A percentile compares a stretch with the other conserved stretches of the same genome.
phyloP scores from a whole-genome alignment of 2,888 invertebrate species.

The Coenonympha arcania region DNA sequence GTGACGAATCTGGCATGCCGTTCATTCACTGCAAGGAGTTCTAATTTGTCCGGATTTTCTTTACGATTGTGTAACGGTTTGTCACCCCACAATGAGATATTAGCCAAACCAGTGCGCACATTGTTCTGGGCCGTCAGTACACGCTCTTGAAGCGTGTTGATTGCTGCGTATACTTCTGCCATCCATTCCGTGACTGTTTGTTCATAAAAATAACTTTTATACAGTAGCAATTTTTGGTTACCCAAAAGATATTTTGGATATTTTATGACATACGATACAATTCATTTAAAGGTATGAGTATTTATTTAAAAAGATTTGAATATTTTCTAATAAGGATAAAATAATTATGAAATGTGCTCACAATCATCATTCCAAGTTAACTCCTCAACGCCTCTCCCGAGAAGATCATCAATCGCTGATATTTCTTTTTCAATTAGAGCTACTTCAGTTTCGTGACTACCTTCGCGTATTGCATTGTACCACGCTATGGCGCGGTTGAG shows the following conservation, averaged over 20 bases:
- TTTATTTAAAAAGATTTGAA: background rate
- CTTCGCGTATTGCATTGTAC: conserved; percentile 86
- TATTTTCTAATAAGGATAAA: background rate
- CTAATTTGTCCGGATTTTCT: conserved; percentile 53
- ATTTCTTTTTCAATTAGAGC: conserved; percentile 84
- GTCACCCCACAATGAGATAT: conserved; percentile 81
- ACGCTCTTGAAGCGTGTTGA: conserved; percentile 81
- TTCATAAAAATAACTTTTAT: too few species aligned
- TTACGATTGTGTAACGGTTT: conserved; percentile 83
- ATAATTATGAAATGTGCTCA: conserved; percentile 54
- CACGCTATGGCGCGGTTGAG: conserved; percentile 79
- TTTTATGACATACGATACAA: too few species aligned
- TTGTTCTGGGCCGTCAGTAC: conserved; percentile 80
- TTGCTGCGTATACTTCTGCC: conserved; percentile 77
- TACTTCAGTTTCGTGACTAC: conserved; percentile 84
- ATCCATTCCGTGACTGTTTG: conserved; percentile 78
- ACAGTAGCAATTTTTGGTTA: too few species aligned
- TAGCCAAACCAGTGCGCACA: conserved; percentile 70
- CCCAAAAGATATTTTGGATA: too few species aligned
- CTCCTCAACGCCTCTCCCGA: conserved; percentile 79
- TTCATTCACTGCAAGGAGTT: conserved; percentile 74
- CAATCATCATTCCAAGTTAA: conserved; percentile 88
- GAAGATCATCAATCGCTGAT: conserved; percentile 78
- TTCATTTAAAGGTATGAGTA: too few species aligned
- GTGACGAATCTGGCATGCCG: conserved; percentile 63